Evolutionary conservation across 2,888 invertebrate species (phyloP).

Genomic region (Uloborus plumipes): DNA sequence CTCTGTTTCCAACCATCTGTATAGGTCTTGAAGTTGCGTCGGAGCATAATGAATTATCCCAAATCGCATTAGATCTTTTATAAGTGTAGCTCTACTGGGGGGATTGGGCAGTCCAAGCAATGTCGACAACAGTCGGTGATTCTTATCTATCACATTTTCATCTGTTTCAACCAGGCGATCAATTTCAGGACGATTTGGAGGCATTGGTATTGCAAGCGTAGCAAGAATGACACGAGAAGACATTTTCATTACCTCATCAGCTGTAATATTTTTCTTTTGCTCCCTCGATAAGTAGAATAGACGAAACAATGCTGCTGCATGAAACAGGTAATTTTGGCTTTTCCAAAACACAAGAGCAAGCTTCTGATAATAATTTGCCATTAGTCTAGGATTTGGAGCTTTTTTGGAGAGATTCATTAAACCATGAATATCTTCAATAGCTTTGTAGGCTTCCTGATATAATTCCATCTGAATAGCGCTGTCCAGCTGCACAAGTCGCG

Average conservation of each 20-base stretch:
- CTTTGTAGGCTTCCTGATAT: conserved; percentile 99
- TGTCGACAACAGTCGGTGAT: conserved; percentile 88
- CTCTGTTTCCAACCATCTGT: conserved; percentile 94
- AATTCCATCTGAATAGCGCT: conserved; percentile 99
- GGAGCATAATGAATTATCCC: conserved; percentile 90
- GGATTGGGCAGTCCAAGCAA: conserved; percentile 90
- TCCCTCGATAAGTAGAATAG: conserved; percentile 94
- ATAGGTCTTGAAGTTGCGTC: conserved; percentile 88
- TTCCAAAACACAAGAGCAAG: conserved; percentile 99
- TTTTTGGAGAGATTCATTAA: conserved; percentile 97
- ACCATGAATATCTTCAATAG: conserved; percentile 97
- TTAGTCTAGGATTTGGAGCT: conserved; percentile 94
- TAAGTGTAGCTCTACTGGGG: conserved; percentile 86
- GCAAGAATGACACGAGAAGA: conserved; percentile 95
- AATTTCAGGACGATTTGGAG: conserved; percentile 94
- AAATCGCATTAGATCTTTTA: conserved; percentile 86
- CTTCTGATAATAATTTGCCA: conserved; percentile 99
- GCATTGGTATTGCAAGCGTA: conserved; percentile 93
- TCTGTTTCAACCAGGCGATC: conserved; percentile 98
- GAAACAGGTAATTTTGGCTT: conserved; percentile 97
- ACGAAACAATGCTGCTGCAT: conserved; percentile 95
- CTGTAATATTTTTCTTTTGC: conserved; percentile 95
- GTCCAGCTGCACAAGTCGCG: conserved; percentile 93
- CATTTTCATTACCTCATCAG: conserved; percentile 93
- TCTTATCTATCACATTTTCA: conserved; percentile 93